Percentiles rank a stretch among this genome's conserved stretches.
Conservation (phyloP, 2,888 invertebrate species). For the Erynnis tages region DNA sequence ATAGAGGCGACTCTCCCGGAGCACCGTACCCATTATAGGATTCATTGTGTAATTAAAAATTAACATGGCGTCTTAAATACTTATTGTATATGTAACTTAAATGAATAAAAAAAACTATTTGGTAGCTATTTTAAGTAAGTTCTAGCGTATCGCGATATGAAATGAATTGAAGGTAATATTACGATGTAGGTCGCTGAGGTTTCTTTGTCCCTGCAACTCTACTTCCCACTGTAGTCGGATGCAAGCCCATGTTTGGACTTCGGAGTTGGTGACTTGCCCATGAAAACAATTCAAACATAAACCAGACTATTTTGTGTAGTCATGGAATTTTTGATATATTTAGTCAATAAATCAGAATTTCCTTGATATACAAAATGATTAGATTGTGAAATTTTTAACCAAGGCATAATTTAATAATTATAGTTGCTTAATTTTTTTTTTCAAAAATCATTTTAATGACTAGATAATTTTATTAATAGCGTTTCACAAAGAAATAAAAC, state of each 20-base stretch:
- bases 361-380: too few relatives aligned
- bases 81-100: conserved; percentile 70
- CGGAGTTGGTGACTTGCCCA: conserved; percentile 9
- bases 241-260: background rate
- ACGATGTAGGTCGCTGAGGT: conserved; percentile 54
- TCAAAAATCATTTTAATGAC: too few relatives aligned
- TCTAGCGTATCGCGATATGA: conserved; percentile 55
- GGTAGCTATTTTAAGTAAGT: conserved; percentile 71
- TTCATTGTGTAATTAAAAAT: conserved; percentile 61
- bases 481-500: too few relatives aligned
- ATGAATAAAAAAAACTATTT: conserved; percentile 58
- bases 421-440: too few relatives aligned
- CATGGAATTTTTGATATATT: too few relatives aligned
- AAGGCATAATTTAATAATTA: too few relatives aligned
- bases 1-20: conserved; percentile 41
- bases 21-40: conserved; percentile 38
- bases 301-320: too few relatives aligned
- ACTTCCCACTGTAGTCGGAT: conserved; percentile 28
- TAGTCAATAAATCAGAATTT: too few relatives aligned
- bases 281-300: too few relatives aligned
- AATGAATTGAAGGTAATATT: conserved; percentile 47
- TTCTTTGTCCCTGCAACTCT: conserved; percentile 41
- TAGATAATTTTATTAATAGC: too few relatives aligned
- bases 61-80: conserved; percentile 62
- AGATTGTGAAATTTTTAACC: too few relatives aligned